These are phyloP conservation scores for Meandrina meandrites DNA, from an alignment of 92 coral and sea anemone genomes.

Conservation along the genomic window DNA sequence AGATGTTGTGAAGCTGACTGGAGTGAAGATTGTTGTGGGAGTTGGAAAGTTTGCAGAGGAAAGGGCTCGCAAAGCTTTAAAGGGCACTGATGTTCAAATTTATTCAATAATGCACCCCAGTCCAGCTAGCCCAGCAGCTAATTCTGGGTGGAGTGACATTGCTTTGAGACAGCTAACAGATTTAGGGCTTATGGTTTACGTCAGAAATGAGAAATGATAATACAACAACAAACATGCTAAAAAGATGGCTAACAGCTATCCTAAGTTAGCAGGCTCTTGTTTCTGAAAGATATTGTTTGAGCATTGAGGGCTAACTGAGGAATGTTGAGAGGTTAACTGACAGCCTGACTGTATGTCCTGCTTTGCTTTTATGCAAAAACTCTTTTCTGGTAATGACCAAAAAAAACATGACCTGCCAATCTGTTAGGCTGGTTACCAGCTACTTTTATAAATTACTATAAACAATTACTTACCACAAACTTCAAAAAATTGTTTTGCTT, in stretches of 20 bases:
- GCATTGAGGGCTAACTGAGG: background rate
- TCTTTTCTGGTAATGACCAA: background rate
- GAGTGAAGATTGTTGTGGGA: constrained; percentile 70
- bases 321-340: background rate
- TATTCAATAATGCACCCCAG: constrained; percentile 80
- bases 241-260: background rate
- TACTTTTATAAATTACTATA: too few species aligned
- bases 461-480: background rate
- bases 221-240: background rate
- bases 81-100: constrained; percentile 45
- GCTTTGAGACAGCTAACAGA: constrained; percentile 65
- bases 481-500: background rate
- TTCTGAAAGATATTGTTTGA: too few species aligned
- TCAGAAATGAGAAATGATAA: constrained; percentile 28
- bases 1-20: constrained; percentile 54
- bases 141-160: constrained; percentile 70
- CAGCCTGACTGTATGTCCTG: background rate
- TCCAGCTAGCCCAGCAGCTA: constrained; percentile 86
- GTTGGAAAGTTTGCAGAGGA: constrained; percentile 86
- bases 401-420: too few species aligned
- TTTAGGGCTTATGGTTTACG: constrained; percentile 43
- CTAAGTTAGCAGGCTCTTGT: background rate
- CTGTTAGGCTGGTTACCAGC: too few species aligned
- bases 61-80: constrained; percentile 62
- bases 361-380: background rate